phyloP scores from a whole-genome alignment of 2,113 vertebrate species.

The Psilopsiagon aurifrons region DNA sequence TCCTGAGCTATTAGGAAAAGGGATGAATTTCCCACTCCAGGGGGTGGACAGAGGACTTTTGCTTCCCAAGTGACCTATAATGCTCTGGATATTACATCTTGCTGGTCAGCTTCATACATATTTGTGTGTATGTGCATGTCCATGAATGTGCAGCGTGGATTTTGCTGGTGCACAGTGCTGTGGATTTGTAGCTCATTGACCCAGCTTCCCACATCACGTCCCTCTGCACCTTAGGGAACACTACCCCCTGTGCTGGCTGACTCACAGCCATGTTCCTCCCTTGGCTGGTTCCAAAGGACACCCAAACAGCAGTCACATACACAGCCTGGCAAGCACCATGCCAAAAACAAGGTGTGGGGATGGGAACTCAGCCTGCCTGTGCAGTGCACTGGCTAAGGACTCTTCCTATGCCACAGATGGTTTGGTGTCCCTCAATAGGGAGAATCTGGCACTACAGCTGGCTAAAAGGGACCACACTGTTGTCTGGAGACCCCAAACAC shows the following conservation, averaged over 20 bases:
- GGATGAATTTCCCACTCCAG: background rate
- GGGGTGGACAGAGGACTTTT: background rate
- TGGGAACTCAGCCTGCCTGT: background rate
- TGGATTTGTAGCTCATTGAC: rapidly evolving
- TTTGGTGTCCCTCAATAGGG: background rate
- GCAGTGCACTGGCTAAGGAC: background rate
- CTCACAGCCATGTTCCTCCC: rapidly evolving
- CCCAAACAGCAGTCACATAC: rapidly evolving
- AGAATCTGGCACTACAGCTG: background rate
- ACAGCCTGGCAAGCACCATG: background rate
- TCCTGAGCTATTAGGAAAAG: background rate
- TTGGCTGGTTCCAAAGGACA: background rate
- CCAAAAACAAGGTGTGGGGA: background rate
- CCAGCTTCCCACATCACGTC: background rate
- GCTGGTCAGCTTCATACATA: background rate
- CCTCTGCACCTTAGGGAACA: background rate
- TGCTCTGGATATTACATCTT: background rate
- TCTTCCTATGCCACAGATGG: background rate
- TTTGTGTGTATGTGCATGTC: background rate
- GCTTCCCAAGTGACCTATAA: background rate
- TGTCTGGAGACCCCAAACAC: background rate
- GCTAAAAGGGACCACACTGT: too few species aligned
- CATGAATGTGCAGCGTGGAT: background rate
- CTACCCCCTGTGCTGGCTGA: rapidly evolving
- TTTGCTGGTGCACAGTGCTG: background rate